Evolutionary conservation across 2,797 vertebrate species (phyloP).

Genomic region (Enteromius afrohamiltoni): DNA sequence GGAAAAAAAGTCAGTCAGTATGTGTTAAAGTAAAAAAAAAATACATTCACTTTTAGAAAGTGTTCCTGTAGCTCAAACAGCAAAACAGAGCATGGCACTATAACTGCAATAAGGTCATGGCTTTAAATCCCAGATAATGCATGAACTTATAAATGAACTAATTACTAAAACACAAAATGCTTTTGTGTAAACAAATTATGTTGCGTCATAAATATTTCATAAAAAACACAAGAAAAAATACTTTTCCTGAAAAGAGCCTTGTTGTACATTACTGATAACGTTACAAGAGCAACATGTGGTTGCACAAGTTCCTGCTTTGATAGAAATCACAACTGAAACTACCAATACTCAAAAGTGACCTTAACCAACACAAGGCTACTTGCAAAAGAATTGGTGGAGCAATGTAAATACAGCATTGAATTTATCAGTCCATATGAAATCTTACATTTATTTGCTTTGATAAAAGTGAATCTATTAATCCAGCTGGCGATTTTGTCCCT

Average conservation of each 20-base stretch:
- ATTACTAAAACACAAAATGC: background rate
- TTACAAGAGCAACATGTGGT: background rate
- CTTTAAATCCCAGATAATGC: background rate
- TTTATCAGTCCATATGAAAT: background rate
- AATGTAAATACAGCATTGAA: background rate
- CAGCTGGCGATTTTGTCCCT: background rate
- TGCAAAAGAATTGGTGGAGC: background rate
- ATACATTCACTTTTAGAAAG: background rate
- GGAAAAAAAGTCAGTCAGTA: background rate
- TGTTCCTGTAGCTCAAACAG: background rate
- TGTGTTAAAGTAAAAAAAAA: background rate
- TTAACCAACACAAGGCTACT: background rate
- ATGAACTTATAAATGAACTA: background rate
- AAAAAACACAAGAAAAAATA: background rate
- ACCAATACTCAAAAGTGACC: background rate
- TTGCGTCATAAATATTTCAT: background rate
- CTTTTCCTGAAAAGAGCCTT: background rate
- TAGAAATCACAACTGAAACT: background rate
- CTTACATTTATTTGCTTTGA: background rate
- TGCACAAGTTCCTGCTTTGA: slow-evolving; percentile 7
- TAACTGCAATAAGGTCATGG: background rate
- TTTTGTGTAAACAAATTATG: background rate
- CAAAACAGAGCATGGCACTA: background rate
- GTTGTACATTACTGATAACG: background rate
- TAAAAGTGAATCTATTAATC: background rate